Base-by-base conservation (phyloP, 92 coral and sea anemone species). In the Porites rus region DNA sequence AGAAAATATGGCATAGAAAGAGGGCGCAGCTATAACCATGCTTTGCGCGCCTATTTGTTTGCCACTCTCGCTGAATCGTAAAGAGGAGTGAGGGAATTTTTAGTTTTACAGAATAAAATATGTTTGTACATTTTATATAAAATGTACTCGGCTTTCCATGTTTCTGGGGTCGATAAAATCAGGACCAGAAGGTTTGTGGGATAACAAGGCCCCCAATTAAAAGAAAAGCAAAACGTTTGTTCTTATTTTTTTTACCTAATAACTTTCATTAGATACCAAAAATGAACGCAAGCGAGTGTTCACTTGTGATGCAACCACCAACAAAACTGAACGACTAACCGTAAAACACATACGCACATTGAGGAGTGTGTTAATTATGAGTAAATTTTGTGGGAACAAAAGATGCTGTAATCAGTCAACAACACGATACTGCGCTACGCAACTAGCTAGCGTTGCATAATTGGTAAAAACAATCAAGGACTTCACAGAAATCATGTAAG, bases 231-330 rank as follows among this genome's bases (percentile, higher is more conserved):
- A 61, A 60, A 61, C 65, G n/a, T 61, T 61, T 61, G 14, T 61
- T 61, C 65, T 1, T 28, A 28, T 24, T 28, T 28, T 28, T 28
- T 28, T 28, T 28, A 28, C 31, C 65, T 61, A 14, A 61, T 61
- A 18, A 61, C 65, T 61, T 61, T 61, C 65, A 61, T 61, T 61
- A 61, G 65, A 61, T 3, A 61, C 65, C 65, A 61, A 61, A 61
- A 61, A 61, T 61, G 65, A 61, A 61, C n/a, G 65, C 65, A 61
- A 61, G 65, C 65, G 7, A 61, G 65, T 61, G 65, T 60, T 60
- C 65, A 60, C 65, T 60, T 60, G 65, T 60, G 65, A 60, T 28
- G 65, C n/a, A 61, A 61, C 65, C 65, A 61, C 65, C n/a, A 61
- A 5, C 65, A 61, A 61, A 61, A 61, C 65, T 61, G 65, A 61